Evolutionary conservation across 1,140 invertebrate genomes (phyloP).

Genomic region (Drosophila pallidifrons): DNA sequence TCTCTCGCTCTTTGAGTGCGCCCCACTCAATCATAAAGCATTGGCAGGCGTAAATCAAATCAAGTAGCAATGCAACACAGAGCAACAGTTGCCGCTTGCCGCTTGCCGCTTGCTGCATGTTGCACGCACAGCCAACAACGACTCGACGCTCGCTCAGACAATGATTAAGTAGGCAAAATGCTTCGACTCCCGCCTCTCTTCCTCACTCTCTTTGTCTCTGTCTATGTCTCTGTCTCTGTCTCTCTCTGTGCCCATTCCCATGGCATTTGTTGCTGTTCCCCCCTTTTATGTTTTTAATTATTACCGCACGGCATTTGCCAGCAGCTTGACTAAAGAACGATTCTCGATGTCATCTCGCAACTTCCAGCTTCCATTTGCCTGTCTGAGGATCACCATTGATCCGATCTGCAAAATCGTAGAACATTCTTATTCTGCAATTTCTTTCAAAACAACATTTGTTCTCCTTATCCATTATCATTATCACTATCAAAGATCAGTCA

Average conservation of each 20-base stretch:
- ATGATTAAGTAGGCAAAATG: conserved; percentile 83
- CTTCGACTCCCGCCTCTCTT: conserved; percentile 1
- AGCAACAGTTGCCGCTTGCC: conserved; percentile 43
- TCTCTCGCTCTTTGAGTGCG: conserved; percentile 39
- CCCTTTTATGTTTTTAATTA: conserved; percentile 82
- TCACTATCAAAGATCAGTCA: too few relatives aligned
- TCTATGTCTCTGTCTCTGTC: conserved; percentile 11
- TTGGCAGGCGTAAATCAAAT: conserved; percentile 84
- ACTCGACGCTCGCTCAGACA: conserved; percentile 58
- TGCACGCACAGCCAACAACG: conserved; percentile 64
- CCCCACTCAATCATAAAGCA: conserved; percentile 82
- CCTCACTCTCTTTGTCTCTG: neutral
- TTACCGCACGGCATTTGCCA: conserved; percentile 74
- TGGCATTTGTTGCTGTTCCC: conserved; percentile 45
- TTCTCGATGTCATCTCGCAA: too few relatives aligned
- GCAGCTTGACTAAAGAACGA: conserved; percentile 64
- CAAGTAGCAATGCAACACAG: conserved; percentile 66
- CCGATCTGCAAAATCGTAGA: too few relatives aligned
- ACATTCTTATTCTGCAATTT: too few relatives aligned
- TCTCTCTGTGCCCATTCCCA: conserved; percentile 44
- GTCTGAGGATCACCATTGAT: too few relatives aligned
- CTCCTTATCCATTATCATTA: conserved; percentile 14
- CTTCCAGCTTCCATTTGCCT: too few relatives aligned
- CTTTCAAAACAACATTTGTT: conserved; percentile 13
- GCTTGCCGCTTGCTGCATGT: conserved; percentile 61